phyloP scores from a whole-genome alignment of 2,797 vertebrate species.

The Mastacembelus armatus region DNA sequence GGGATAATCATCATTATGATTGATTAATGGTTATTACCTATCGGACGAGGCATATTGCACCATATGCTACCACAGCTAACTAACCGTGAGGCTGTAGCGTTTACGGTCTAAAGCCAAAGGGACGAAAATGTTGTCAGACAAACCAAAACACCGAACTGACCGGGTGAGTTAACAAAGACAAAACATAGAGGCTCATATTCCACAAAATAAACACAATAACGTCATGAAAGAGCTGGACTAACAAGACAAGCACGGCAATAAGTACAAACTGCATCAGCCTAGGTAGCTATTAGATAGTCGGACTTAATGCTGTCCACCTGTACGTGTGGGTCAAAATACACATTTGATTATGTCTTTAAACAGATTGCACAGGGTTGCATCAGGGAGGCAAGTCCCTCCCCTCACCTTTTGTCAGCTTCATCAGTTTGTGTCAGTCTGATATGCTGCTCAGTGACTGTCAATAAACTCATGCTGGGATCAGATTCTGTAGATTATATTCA shows the following conservation, averaged over 20 bases:
- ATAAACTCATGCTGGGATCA: neutral
- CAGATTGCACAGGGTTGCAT: constrained; percentile 54
- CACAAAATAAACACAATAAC: neutral
- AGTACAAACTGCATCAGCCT: neutral
- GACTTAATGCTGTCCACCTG: neutral
- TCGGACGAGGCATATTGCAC: neutral
- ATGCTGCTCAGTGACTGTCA: neutral
- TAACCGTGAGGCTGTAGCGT: too few species aligned
- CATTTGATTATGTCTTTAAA: neutral
- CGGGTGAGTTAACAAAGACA: neutral
- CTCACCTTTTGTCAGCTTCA: constrained; percentile 16
- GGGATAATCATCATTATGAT: neutral
- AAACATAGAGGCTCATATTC: too few species aligned
- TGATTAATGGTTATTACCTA: neutral
- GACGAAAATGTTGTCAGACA: constrained; percentile 16
- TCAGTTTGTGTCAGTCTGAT: neutral
- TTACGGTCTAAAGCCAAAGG: neutral
- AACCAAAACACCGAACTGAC: neutral
- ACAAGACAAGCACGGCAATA: too few species aligned
- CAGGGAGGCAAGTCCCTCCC: constrained; percentile 24
- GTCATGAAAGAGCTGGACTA: too few species aligned
- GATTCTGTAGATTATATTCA: neutral
- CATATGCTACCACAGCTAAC: neutral
- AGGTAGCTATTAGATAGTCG: neutral
- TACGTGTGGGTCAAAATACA: constrained; percentile 42